These are phyloP conservation scores for Anarsia innoxiella DNA, from an alignment of 2,888 invertebrate species.

Conservation along the genomic window DNA sequence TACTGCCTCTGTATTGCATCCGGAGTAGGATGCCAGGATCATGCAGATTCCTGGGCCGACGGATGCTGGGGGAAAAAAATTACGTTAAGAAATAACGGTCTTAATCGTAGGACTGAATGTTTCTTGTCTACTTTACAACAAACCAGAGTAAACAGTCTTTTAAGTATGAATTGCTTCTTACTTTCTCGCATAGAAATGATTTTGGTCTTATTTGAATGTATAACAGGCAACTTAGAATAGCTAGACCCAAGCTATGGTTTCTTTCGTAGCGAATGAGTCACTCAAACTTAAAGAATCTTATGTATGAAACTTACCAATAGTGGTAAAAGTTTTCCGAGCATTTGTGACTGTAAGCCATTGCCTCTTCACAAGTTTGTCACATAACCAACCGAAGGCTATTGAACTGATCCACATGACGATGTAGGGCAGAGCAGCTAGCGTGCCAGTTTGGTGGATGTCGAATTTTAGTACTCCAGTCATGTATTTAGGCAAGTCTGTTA, in stretches of 20 bases:
- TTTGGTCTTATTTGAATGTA: no score
- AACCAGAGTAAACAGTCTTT: no score
- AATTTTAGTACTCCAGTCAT: conserved; percentile 81
- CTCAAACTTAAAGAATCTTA: no score
- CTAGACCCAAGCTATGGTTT: no score
- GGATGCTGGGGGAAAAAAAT: conserved; percentile 67
- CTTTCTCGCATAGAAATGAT: no score
- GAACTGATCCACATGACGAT: conserved; percentile 80
- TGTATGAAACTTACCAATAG: conserved; percentile 79
- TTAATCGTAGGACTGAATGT: neutral
- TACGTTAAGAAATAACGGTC: no score
- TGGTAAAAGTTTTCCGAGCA: conserved; percentile 80
- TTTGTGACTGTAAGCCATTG: conserved; percentile 71
- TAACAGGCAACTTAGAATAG: no score
- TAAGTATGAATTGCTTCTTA: no score
- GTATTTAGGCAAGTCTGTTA: conserved; percentile 81
- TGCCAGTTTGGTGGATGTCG: conserved; percentile 78
- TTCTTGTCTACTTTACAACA: no score
- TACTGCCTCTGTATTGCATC: conserved; percentile 76
- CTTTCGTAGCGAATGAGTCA: no score
- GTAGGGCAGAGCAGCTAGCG: conserved; percentile 78
- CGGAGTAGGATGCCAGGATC: conserved; percentile 77
- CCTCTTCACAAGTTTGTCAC: conserved; percentile 79
- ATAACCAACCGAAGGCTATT: conserved; percentile 77
- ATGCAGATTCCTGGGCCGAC: conserved; percentile 79